A percentile compares a stretch with the other conserved stretches of the same genome.
Evolutionary conservation across 2,113 vertebrate species (phyloP).

Genomic region (Tamias sibiricus): DNA sequence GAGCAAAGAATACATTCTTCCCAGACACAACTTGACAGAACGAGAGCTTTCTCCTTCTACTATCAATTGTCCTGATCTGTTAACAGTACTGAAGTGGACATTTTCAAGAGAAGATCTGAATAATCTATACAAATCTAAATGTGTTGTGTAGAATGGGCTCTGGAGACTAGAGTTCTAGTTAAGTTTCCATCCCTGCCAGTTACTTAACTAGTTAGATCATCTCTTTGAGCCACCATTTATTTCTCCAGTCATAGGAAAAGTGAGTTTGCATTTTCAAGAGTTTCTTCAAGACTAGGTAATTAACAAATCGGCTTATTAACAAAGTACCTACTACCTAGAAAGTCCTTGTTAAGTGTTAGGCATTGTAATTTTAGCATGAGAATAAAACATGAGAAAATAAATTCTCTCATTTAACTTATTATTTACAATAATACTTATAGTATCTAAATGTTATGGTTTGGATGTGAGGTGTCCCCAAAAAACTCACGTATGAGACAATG

Average conservation of each 20-base stretch:
- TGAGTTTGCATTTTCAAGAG: background rate
- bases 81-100: background rate
- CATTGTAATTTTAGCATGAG: background rate
- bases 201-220: background rate
- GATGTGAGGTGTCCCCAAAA: too few species aligned
- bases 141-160: background rate
- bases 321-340: background rate
- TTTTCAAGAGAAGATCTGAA: constrained; percentile 17
- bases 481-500: too few species aligned
- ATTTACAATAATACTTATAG: background rate
- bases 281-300: background rate
- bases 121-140: background rate
- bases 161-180: background rate
- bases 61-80: background rate
- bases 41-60: background rate
- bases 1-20: background rate
- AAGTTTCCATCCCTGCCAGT: background rate
- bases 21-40: background rate
- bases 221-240: background rate
- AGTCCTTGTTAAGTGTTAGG: background rate
- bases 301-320: background rate
- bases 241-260: background rate
- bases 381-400: constrained; percentile 3
- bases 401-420: background rate
- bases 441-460: background rate